Conservation (phyloP, 2,797 vertebrate species). For the Acanthis flammea region DNA sequence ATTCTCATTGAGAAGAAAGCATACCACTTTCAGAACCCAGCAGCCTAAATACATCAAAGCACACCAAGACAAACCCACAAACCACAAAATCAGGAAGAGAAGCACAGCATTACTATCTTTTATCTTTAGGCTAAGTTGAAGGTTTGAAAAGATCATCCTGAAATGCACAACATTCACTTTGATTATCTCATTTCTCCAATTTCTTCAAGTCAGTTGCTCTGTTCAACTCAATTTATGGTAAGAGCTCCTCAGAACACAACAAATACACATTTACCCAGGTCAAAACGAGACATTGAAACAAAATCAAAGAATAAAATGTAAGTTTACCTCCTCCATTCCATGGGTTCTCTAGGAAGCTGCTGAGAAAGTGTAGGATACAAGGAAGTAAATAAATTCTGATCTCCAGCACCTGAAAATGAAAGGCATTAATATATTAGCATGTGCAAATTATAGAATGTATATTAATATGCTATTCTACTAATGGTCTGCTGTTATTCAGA, state of each 20-base stretch:
- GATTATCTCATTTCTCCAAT: background rate
- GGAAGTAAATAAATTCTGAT: constrained; percentile 91
- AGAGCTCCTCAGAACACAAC: background rate
- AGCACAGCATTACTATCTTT: background rate
- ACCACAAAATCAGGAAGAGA: background rate
- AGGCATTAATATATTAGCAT: background rate
- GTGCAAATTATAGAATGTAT: background rate
- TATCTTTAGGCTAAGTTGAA: background rate
- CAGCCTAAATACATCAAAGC: background rate
- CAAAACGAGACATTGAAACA: background rate
- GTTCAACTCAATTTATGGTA: background rate
- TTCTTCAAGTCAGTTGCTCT: background rate
- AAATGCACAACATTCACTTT: background rate
- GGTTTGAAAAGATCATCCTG: background rate
- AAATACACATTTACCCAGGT: background rate
- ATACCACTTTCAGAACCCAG: background rate
- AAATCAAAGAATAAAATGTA: background rate
- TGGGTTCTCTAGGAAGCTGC: constrained; percentile 93
- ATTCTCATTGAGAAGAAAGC: background rate
- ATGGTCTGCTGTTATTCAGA: background rate
- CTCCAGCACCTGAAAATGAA: constrained; percentile 88
- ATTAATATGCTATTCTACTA: background rate
- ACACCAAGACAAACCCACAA: background rate
- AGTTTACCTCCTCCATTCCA: constrained; percentile 95
- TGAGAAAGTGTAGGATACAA: constrained; percentile 90